Base-by-base conservation (phyloP, 2,797 vertebrate genomes). In the Pseudochaenichthys georgianus region DNA sequence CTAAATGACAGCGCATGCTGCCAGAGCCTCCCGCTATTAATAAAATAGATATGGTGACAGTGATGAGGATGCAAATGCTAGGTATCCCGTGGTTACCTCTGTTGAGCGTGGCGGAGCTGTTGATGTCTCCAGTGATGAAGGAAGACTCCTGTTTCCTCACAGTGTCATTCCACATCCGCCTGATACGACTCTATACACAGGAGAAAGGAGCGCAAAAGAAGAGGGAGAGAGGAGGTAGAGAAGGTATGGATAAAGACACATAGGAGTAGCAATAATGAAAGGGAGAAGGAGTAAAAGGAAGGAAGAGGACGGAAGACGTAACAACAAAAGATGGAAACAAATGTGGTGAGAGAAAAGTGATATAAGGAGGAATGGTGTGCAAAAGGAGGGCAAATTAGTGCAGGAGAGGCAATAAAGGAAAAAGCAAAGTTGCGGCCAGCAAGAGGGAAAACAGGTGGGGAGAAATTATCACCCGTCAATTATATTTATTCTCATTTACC, bases 81-180 rank as follows among this genome's bases (percentile, higher is more conserved):
- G 85, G 86, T 87, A 84, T 92, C 90, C 92, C 77, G 89, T 93
- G 93, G 95, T 96, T 97, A 99, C 98, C 98, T 99, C 98, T 97
- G 96, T 99, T 99, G 92, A 99, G 97, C 84, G 98, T 97, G 3
- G 98, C 96, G 57, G 97, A 98, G 93, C 97, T 99, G 95, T 98
- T 99, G 95, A 99, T 97, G 94, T 99, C 98, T 91, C 98, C 98
- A 58, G 98, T 98, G 94, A 99, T 99, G 96, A 99, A 99, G 94
- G 98, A 99, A 80, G 98, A 99, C 93, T 99, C 98, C 93, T 99
- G 98, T 87, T 99, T 99, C 94, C 98, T 96, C 90, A 99, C 98
- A 5, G 98, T 99, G 94, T 99, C 98, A 75, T 99, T 99, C 98
- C 98, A 99, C 98, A 99, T 99, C 91, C 98, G 96, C 87, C 98